Conservation (phyloP, 2,888 invertebrate species). For the Leptinotarsa juncta region DNA sequence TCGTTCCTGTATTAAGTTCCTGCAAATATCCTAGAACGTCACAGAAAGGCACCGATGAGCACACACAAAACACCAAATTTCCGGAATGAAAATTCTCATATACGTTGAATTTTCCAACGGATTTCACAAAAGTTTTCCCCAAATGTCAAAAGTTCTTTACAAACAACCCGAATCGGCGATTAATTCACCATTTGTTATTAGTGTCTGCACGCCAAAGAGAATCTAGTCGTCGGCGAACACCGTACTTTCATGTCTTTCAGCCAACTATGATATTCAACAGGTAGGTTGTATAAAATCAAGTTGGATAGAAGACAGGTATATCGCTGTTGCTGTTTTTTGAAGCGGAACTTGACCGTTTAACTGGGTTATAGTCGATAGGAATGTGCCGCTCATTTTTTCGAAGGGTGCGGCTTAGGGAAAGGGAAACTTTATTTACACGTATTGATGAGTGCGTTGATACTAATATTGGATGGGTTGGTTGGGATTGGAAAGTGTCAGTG, state of each 20-base stretch:
- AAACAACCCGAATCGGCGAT: slow-evolving; percentile 11
- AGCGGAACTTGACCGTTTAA: slow-evolving; percentile 40
- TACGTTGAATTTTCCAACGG: slow-evolving; percentile 21
- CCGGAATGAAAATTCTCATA: background rate
- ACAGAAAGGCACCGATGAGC: slow-evolving; percentile 21
- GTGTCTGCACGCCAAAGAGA: slow-evolving; percentile 17
- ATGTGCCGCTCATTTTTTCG: slow-evolving; percentile 38
- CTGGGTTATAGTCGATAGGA: slow-evolving; percentile 37
- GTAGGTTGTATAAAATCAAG: slow-evolving; percentile 46
- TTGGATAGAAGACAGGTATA: slow-evolving; percentile 45
- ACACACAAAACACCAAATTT: slow-evolving; percentile 31
- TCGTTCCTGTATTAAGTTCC: background rate
- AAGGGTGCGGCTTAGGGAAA: slow-evolving; percentile 39
- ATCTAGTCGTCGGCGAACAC: slow-evolving; percentile 17
- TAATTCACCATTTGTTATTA: slow-evolving; percentile 17
- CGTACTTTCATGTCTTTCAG: slow-evolving; percentile 41
- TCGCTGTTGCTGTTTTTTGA: slow-evolving; percentile 37
- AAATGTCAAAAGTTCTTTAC: slow-evolving; percentile 1
- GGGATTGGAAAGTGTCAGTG: slow-evolving; percentile 25
- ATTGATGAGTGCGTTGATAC: slow-evolving; percentile 23
- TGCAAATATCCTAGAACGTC: slow-evolving; percentile 16
- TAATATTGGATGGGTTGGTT: slow-evolving; percentile 19
- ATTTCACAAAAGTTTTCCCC: background rate
- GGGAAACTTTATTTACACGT: slow-evolving; percentile 30
- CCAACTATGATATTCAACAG: slow-evolving; percentile 46